Evolutionary conservation across 2,888 invertebrate genomes (phyloP), one percentile per base, ranked within the genome.

Genomic region (Apotomis betuletana): DNA sequence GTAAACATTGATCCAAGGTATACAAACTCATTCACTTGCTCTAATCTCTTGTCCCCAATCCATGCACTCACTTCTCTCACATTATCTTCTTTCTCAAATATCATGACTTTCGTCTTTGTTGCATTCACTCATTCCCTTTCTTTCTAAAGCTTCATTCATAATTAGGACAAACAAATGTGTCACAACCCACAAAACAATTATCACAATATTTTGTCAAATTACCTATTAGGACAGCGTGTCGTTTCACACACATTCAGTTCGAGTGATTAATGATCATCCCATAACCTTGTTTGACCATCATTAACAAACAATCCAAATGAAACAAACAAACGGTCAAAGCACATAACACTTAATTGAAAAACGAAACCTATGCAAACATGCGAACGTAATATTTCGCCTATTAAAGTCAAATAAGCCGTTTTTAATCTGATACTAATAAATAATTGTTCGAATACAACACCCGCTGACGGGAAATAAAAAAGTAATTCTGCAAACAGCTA

Each of bases 401-500:
- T 63, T 63, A 59, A 54, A 72, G 57, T 52, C 62, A 58, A 72
- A 54, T 67, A 72, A 72, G 72, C 72, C 58, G 58, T 63, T 68
- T 71, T 72, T 59, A 72, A 72, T 72, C 57, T 72, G 72, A 68
- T 63, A 61, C 70, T 65, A 68, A 63, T 72, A 72, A 72, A 67
- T 72, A 72, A 72, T 72, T 72, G 68, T 72, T 68, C 72, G 61
- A 61, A 51, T 77, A 81, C 79, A 80, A 81, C 80, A 80, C 81
- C 80, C 79, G 77, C 78, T 75, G 78, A 72, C 75, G 79, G 77
- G 79, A 79, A 41, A 80, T 80, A 83, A 77, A 83, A 84, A 82
- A 83, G 79, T 78, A 80, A 81, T 82, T 83, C 77, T 77, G 78
- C 81, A 80, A 82, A 83, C 84, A 81, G 81, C 81, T 78, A 78